Percentiles rank a stretch among this genome's conserved stretches.
These are phyloP conservation scores for Harpegnathos saltator DNA, from an alignment of 1,140 invertebrate genomes.

Conservation along the genomic window DNA sequence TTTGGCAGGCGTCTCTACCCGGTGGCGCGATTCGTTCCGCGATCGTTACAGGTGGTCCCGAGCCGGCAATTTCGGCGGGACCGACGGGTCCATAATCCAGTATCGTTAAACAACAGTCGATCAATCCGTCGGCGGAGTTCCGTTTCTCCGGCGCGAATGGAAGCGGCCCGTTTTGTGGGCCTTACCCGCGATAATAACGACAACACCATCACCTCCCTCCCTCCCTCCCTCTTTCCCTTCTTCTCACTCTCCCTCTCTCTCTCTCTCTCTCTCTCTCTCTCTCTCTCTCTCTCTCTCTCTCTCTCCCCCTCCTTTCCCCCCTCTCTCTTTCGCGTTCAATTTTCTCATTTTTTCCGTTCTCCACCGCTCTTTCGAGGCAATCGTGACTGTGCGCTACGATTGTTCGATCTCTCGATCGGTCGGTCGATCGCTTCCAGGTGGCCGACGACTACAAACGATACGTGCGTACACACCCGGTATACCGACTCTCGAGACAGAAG, in stretches of 20 bases:
- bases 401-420: slow-evolving; percentile 71
- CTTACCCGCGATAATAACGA: slow-evolving; percentile 63
- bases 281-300: background rate
- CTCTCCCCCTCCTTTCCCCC: background rate
- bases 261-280: too few species aligned
- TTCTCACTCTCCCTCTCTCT: background rate
- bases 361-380: slow-evolving; percentile 64
- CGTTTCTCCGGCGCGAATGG: slow-evolving; percentile 66
- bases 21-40: slow-evolving; percentile 52
- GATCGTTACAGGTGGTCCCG: slow-evolving; percentile 66
- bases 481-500: slow-evolving; percentile 43
- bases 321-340: slow-evolving; percentile 52
- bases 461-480: slow-evolving; percentile 66
- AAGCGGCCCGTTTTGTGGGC: slow-evolving; percentile 61
- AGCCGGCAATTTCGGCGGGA: slow-evolving; percentile 57
- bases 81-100: slow-evolving; percentile 58
- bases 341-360: slow-evolving; percentile 61
- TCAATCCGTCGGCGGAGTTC: slow-evolving; percentile 55
- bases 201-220: slow-evolving; percentile 10
- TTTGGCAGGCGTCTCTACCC: slow-evolving; percentile 41
- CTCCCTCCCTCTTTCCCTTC: too few species aligned
- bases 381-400: slow-evolving; percentile 77
- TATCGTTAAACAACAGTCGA: slow-evolving; percentile 68
- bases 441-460: slow-evolving; percentile 71
- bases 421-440: slow-evolving; percentile 71